A percentile compares a stretch with the other conserved stretches of the same genome.
phyloP scores from a whole-genome alignment of 2,113 vertebrate species.

The Amblyopsis rosae region DNA sequence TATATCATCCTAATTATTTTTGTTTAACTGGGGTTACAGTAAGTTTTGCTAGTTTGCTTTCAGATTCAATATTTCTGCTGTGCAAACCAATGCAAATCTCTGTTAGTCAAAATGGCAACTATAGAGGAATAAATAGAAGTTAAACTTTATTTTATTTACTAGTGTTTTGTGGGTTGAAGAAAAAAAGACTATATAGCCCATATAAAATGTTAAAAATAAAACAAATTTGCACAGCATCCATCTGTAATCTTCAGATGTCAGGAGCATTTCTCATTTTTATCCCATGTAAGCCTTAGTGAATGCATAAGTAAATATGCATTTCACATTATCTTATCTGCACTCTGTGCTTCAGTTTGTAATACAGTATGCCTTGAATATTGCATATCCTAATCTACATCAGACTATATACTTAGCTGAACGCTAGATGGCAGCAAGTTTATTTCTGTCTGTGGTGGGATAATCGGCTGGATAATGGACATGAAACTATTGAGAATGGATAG shows the following conservation, averaged over 20 bases:
- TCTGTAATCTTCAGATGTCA: conserved; percentile 90
- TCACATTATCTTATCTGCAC: neutral
- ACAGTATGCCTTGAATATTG: neutral
- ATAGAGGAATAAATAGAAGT: too few species aligned
- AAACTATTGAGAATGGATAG: neutral
- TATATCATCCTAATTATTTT: neutral
- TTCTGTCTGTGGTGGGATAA: conserved; percentile 9
- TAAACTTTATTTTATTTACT: too few species aligned
- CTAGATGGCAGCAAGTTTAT: conserved; percentile 65
- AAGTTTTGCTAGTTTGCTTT: conserved; percentile 98
- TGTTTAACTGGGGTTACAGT: conserved; percentile 62
- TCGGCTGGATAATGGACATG: neutral
- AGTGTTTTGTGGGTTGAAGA: too few species aligned
- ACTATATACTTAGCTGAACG: conserved; percentile 16
- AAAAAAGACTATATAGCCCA: neutral
- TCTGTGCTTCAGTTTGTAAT: neutral
- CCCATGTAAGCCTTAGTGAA: neutral
- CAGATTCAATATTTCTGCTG: conserved; percentile 83
- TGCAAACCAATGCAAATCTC: conserved; percentile 99
- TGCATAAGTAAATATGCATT: neutral
- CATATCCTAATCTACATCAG: neutral
- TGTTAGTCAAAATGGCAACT: conserved; percentile 55
- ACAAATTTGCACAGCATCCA: conserved; percentile 98
- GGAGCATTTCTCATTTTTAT: conserved; percentile 16
- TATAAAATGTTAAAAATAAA: neutral